Evolutionary conservation across 2,888 invertebrate genomes (phyloP).

Genomic region (Hydroisotoma schaefferi): DNA sequence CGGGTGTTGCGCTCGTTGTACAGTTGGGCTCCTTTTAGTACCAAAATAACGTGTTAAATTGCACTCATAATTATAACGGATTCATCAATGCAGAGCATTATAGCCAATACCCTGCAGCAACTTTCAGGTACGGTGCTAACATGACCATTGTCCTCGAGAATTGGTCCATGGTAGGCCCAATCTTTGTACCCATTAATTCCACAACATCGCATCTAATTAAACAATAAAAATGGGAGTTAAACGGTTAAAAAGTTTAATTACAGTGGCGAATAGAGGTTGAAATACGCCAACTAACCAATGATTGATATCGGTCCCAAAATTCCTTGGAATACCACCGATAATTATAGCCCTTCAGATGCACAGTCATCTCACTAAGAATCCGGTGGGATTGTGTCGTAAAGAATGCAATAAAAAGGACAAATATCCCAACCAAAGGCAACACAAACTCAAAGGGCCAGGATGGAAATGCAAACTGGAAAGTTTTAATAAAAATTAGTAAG

Average conservation of each 20-base stretch:
- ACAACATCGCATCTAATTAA: slow-evolving; percentile 22
- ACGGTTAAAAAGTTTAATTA: not conserved
- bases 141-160: slow-evolving; percentile 6
- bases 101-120: slow-evolving; percentile 14
- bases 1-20: not conserved
- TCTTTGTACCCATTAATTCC: slow-evolving; percentile 18
- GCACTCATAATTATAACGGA: too few relatives aligned
- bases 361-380: slow-evolving; percentile 17
- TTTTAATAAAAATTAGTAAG: too few relatives aligned
- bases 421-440: slow-evolving; percentile 19
- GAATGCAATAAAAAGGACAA: slow-evolving; percentile 8
- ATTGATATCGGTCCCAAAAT: slow-evolving; percentile 24
- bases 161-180: slow-evolving; percentile 18
- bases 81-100: not conserved
- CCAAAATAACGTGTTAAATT: too few relatives aligned
- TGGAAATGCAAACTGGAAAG: slow-evolving; percentile 10
- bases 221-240: not conserved
- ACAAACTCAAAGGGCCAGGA: slow-evolving; percentile 15
- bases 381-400: slow-evolving; percentile 22
- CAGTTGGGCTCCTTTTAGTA: not conserved
- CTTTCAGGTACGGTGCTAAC: slow-evolving; percentile 16
- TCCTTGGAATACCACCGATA: slow-evolving; percentile 21
- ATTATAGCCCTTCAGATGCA: slow-evolving; percentile 21
- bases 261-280: not conserved
- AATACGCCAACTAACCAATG: slow-evolving; percentile 20